Evolutionary conservation across 2,797 vertebrate genomes (phyloP), one percentile per base, ranked within the genome.

Genomic region (Darevskia nairensis): DNA sequence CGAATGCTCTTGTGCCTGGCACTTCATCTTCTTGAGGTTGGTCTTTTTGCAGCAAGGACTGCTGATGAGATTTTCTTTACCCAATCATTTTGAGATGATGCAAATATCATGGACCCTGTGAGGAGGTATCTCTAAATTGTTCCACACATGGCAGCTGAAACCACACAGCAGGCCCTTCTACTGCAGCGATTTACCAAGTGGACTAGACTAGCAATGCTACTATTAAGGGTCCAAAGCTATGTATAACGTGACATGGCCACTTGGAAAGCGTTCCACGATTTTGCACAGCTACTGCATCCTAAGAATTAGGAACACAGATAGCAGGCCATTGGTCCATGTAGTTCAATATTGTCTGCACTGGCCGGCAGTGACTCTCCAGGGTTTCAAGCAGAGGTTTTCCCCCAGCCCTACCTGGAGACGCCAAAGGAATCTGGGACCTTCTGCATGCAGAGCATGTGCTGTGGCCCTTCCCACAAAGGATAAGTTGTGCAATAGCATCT

Each of bases 1-100:
- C 75, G n/a, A 39, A 84, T 85, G 61, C 59, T 66, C 41, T 78
- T 23, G 64, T 69, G 35, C 6, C 72, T 74, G 74, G 46, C 39
- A 55, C 55, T 85, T 76, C 32, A 19, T 81, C n/a, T 85, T 85
- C 25, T 81, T 85, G 78, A 75, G 59, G 15, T 7, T 39, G 50
- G 78, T 15, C 83, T 81, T 85, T 89, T 55, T 74, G 44, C 10
- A 39, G 59, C 55, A 81, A 76, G 41, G 88, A 27, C 59, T 55
- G 68, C 80, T n/a, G 19, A 75, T 46, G 11, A 44, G 1, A 21
- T 71, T 25, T 25, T 19, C 4, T 39, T 81, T 59, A 23, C 25
- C 68, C 69, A 55, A 11, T 8, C 13, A 11, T 69, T 66, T 41
- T 46, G 25, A n/a, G 41, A 74, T 50, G 55, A 25, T 68, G n/a